Base-by-base conservation (phyloP, 2,888 invertebrate species). In the Pristionchus japonicus region DNA sequence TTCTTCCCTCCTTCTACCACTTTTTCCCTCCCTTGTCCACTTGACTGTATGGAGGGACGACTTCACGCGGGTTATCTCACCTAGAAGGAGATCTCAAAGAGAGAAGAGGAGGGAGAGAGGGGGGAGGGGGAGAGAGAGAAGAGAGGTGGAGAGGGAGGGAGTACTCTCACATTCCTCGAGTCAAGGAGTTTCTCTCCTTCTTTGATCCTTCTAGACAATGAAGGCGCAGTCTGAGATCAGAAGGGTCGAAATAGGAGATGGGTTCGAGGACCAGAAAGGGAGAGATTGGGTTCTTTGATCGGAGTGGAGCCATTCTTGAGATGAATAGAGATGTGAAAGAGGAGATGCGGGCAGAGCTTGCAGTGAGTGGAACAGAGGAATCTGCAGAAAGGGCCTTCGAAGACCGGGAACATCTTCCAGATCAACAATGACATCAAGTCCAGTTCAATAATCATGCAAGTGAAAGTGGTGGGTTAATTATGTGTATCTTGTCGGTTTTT, bases 1-100 rank as follows among this genome's bases (percentile, higher is more conserved):
- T 43, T 37, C 37, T 84, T n/a, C n/a, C n/a, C 52, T 82, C 52
- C 83, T 84, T 77, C 77, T 77, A 13, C 77, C 43, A 15, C 49
- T 82, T 34, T 47, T 43, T 47, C 67, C 67, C 15, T 34, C 31
- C n/a, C 31, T 67, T 74, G 74, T 74, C 74, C 74, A 74, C 74
- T 74, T 74, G 74, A 74, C 74, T 74, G 74, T 74, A 74, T 74
- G 40, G n/a, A n/a, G n/a, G n/a, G n/a, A n/a, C n/a, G 74, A 74
- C 74, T 74, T 74, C 74, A 67, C 67, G 67, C 67, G 74, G 74
- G 74, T 37, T 40, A 74, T 37, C 47, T 47, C 80, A 47, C 83
- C 57, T 37, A 40, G 1, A 27, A 9, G 6, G 67, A 34, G 40
- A 74, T 74, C 74, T 74, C 74, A 74, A 74, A 74, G 74, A 67